Evolutionary conservation across 2,888 invertebrate genomes (phyloP).

Genomic region (Acleris emargana): DNA sequence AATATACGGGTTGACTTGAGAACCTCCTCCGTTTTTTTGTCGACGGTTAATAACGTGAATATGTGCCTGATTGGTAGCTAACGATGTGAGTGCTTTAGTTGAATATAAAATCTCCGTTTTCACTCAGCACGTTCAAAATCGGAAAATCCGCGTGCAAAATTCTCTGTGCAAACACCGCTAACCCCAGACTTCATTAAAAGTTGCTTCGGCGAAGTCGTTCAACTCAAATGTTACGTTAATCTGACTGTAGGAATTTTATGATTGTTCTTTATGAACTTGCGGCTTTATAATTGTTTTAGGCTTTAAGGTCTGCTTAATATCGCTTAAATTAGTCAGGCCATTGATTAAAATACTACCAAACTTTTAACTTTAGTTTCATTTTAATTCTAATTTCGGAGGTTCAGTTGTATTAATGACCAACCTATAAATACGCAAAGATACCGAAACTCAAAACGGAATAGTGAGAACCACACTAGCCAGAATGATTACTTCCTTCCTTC

Average conservation of each 20-base stretch:
- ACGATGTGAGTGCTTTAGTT: constrained; percentile 1
- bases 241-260: constrained; percentile 36
- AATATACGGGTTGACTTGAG: too few relatives aligned
- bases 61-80: background rate
- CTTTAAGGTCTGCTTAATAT: constrained; percentile 32
- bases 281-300: constrained; percentile 35
- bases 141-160: constrained; percentile 34
- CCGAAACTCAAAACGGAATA: too few relatives aligned
- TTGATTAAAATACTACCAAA: constrained; percentile 16
- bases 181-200: constrained; percentile 37
- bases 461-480: too few relatives aligned
- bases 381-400: too few relatives aligned
- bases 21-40: too few relatives aligned
- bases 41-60: too few relatives aligned
- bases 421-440: too few relatives aligned
- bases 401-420: too few relatives aligned
- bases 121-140: constrained; percentile 24
- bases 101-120: constrained; percentile 25
- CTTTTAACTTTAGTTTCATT: background rate
- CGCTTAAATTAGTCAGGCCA: constrained; percentile 29
- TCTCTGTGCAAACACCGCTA: constrained; percentile 35
- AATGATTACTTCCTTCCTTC: too few relatives aligned
- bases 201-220: constrained; percentile 34
- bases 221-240: constrained; percentile 37
- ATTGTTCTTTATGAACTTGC: constrained; percentile 36